Conservation (phyloP, 2,888 invertebrate genomes). For the Gymnosoma rotundatum region DNA sequence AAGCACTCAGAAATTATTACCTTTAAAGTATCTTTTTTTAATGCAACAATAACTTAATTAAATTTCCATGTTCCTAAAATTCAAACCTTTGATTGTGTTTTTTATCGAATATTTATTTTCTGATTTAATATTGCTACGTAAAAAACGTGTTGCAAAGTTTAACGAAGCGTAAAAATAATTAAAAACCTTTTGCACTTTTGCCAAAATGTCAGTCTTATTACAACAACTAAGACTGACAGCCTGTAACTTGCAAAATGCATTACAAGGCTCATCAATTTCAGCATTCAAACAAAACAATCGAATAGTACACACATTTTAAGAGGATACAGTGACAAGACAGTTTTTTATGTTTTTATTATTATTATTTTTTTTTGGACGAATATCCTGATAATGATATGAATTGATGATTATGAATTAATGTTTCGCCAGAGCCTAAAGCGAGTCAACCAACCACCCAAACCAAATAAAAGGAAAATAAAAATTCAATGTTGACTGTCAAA, state of each 20-base stretch:
- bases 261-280: constrained; percentile 47
- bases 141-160: constrained; percentile 14
- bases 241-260: constrained; percentile 31
- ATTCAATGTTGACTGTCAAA: constrained; percentile 24
- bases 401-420: constrained; percentile 27
- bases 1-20: too few species aligned
- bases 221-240: not conserved
- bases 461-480: constrained; percentile 27
- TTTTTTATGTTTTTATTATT: not conserved
- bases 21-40: too few species aligned
- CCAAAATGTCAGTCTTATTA: constrained; percentile 49
- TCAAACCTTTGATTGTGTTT: not conserved
- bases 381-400: constrained; percentile 28
- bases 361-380: constrained; percentile 9
- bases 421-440: constrained; percentile 23
- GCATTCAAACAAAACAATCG: constrained; percentile 20
- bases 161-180: constrained; percentile 53
- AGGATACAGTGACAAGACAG: constrained; percentile 38
- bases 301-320: constrained; percentile 14
- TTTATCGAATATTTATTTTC: not conserved
- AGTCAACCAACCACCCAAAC: constrained; percentile 23
- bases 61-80: too few species aligned
- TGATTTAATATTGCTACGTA: constrained; percentile 5
- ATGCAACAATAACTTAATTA: too few species aligned
- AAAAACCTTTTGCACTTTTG: constrained; percentile 47